phyloP scores from a whole-genome alignment of 2,888 invertebrate species.

The Ornithoptera priamus region DNA sequence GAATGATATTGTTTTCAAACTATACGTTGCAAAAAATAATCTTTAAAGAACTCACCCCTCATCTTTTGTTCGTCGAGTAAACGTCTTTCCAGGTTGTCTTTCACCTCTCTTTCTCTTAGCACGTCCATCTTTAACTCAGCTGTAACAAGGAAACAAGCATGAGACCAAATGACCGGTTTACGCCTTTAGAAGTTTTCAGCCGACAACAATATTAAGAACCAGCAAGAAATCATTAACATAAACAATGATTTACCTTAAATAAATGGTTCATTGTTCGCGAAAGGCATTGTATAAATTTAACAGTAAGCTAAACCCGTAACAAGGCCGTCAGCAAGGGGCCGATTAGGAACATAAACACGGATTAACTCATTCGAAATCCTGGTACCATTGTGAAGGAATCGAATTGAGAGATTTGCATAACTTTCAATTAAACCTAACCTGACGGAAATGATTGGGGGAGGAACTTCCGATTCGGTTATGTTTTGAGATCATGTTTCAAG shows the following conservation, averaged over 20 bases:
- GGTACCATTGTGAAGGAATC: conserved; percentile 77
- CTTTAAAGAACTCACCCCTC: conserved; percentile 87
- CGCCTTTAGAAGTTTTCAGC: conserved; percentile 11
- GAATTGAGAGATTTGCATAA: conserved; percentile 79
- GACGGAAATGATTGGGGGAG: conserved; percentile 72
- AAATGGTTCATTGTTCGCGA: conserved; percentile 65
- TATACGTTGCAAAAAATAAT: neutral
- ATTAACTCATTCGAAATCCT: conserved; percentile 80
- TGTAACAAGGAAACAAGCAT: conserved; percentile 76
- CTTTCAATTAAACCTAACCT: conserved; percentile 78
- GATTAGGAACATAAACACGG: conserved; percentile 79
- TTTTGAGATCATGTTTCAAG: conserved; percentile 35
- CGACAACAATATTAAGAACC: conserved; percentile 35
- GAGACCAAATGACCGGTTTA: neutral
- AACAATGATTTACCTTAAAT: conserved; percentile 49
- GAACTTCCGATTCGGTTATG: conserved; percentile 57
- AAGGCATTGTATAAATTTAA: conserved; percentile 75
- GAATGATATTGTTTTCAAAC: neutral
- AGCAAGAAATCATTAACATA: conserved; percentile 50
- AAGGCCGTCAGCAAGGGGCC: conserved; percentile 73
- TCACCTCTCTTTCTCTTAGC: conserved; percentile 93
- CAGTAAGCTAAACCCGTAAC: conserved; percentile 73
- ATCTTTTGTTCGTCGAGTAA: conserved; percentile 96
- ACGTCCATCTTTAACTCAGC: conserved; percentile 98
- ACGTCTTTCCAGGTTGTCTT: conserved; percentile 96